phyloP scores from a whole-genome alignment of 2,888 invertebrate species.

The Zygogramma bicolorata region DNA sequence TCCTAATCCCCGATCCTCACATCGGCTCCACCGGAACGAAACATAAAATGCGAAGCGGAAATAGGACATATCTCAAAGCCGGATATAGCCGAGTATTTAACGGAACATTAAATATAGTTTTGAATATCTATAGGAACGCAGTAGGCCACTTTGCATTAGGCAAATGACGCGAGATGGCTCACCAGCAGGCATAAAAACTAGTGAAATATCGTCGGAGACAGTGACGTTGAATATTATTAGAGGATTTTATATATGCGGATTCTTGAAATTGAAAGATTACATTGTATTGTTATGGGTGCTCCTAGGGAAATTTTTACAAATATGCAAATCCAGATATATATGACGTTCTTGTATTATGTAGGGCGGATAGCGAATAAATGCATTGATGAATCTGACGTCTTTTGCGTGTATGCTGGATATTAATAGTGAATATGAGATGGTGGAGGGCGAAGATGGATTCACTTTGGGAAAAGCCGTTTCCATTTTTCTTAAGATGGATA shows the following conservation, averaged over 20 bases:
- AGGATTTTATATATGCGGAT: slow-evolving; percentile 60
- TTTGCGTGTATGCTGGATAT: slow-evolving; percentile 30
- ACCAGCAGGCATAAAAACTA: slow-evolving; percentile 60
- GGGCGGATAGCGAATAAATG: slow-evolving; percentile 45
- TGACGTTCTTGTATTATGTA: slow-evolving; percentile 43
- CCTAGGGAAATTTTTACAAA: slow-evolving; percentile 48
- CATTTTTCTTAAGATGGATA: too few species aligned
- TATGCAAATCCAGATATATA: slow-evolving; percentile 50
- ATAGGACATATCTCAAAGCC: slow-evolving; percentile 44
- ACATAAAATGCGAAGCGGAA: slow-evolving; percentile 21
- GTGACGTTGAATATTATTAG: slow-evolving; percentile 63
- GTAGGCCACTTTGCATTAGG: slow-evolving; percentile 64
- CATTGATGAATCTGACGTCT: slow-evolving; percentile 47
- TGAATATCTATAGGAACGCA: slow-evolving; percentile 61
- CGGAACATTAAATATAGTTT: slow-evolving; percentile 66
- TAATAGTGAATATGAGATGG: background rate
- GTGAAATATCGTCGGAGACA: slow-evolving; percentile 59
- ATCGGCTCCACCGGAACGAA: background rate
- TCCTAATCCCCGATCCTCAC: background rate
- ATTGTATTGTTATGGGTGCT: slow-evolving; percentile 61
- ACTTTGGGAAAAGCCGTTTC: too few species aligned
- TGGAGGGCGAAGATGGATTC: background rate
- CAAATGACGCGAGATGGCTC: slow-evolving; percentile 63
- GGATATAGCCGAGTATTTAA: slow-evolving; percentile 58
- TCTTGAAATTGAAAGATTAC: slow-evolving; percentile 64